Percentiles rank a stretch among this genome's conserved stretches.
These are phyloP conservation scores for Phasianus colchicus DNA, from an alignment of 2,113 vertebrate genomes.

Conservation along the genomic window DNA sequence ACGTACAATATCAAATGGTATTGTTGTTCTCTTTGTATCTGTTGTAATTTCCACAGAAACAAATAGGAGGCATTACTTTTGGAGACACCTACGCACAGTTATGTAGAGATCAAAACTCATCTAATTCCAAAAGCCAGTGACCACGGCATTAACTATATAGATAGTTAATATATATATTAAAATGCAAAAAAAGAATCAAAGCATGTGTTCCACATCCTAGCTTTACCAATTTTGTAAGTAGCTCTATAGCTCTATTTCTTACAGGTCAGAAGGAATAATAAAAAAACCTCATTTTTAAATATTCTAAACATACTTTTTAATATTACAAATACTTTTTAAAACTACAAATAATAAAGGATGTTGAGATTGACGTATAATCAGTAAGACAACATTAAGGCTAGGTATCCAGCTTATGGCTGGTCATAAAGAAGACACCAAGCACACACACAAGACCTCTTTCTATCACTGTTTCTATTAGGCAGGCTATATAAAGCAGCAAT, in stretches of 20 bases:
- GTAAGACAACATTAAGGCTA: neutral
- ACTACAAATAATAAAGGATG: neutral
- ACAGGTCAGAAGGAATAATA: neutral
- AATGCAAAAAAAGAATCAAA: rapidly evolving
- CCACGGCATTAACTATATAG: neutral
- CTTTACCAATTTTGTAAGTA: neutral
- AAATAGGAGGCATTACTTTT: too few species aligned
- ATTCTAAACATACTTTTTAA: neutral
- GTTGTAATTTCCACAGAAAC: too few species aligned
- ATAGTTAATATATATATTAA: neutral
- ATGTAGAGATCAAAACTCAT: neutral
- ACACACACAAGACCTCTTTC: neutral
- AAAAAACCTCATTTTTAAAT: neutral
- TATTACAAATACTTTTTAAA: neutral
- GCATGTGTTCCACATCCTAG: neutral
- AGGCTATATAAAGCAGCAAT: neutral
- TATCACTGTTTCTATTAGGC: neutral
- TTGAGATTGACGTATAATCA: neutral
- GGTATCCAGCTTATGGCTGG: neutral
- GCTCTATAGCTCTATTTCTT: neutral
- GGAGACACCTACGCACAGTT: too few species aligned
- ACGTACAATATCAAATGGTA: too few species aligned
- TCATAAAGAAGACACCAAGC: neutral
- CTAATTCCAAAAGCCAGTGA: neutral
- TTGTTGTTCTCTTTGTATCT: too few species aligned